phyloP scores from a whole-genome alignment of 2,888 invertebrate genomes.

The Junonia oenone region DNA sequence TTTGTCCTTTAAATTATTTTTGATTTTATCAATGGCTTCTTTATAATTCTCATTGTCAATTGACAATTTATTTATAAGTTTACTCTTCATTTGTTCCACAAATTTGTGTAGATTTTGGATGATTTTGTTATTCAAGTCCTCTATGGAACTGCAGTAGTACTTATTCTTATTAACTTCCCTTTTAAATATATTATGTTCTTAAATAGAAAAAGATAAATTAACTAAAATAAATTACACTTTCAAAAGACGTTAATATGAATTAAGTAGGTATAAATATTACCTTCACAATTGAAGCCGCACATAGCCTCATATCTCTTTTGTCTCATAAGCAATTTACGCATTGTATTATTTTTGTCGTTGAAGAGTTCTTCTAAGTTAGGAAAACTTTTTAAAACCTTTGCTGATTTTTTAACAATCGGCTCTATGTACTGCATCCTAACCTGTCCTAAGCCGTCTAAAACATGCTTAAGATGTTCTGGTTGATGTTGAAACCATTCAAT shows the following conservation, averaged over 20 bases:
- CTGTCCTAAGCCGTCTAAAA: constrained; percentile 37
- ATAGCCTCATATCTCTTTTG: constrained; percentile 27
- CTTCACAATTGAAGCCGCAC: constrained; percentile 38
- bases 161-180: constrained; percentile 16
- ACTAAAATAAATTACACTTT: no score
- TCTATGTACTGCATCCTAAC: constrained; percentile 29
- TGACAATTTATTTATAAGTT: constrained; percentile 14
- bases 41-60: constrained; percentile 21
- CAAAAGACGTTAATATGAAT: neutral
- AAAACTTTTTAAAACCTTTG: constrained; percentile 27
- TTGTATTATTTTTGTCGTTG: constrained; percentile 12
- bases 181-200: constrained; percentile 16
- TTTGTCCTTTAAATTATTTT: constrained; percentile 35
- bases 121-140: constrained; percentile 32
- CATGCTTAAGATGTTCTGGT: constrained; percentile 42
- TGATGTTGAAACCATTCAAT: constrained; percentile 31
- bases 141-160: constrained; percentile 36
- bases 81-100: constrained; percentile 10
- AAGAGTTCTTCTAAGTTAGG: constrained; percentile 24
- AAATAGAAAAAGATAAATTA: constrained; percentile 15
- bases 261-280: constrained; percentile 8
- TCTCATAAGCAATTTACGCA: constrained; percentile 14
- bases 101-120: constrained; percentile 26
- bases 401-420: constrained; percentile 29
- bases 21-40: constrained; percentile 28